Base-by-base conservation (phyloP, 2,888 invertebrate species). In the Lithophane ornitopus region DNA sequence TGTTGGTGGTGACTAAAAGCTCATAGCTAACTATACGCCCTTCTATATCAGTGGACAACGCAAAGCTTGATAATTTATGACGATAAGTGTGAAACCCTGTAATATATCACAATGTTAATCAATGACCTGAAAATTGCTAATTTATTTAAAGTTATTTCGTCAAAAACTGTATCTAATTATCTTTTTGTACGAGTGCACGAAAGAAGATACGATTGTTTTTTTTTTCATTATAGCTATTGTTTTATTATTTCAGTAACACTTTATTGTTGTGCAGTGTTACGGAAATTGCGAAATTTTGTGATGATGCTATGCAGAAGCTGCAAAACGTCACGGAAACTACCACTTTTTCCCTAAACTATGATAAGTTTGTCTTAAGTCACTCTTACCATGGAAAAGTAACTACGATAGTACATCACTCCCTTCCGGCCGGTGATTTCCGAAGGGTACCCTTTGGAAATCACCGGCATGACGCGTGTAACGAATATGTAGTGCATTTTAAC, bases 151-250 rank as follows among this genome's bases (percentile, higher is more conserved):
- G 28, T 61, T 39, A 70, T 84, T 83, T 85, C 84, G 78, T 81
- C 74, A 78, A 82, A 82, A 75, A 49, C 70, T 80, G 80, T 74
- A 81, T 80, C 81, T 89, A 88, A 91, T 90, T 88, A 90, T 87
- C 82, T 89, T 87, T 85, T 88, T 88, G 89, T 88, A 78, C 70
- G 76, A 79, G 78, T 77, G 84, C 74, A 82, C 85, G 81, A 85
- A 77, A 67, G 87, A 88, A 91, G 90, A 89, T 91, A 90, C 84
- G 80, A 92, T 92, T 91, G 92, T 92, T 90, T 87, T 86, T 86
- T 82, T 81, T 58, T 83, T 75, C 78, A 88, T 86, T 84, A 83
- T 84, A 78, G 85, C 88, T 88, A 90, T 93, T 92, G 92, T 92
- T 90, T 88, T 87, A 88, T 87, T 89, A 89, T 90, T 91, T 89